Conservation (phyloP, 2,888 invertebrate species). For the Drosophila percnosoma region DNA sequence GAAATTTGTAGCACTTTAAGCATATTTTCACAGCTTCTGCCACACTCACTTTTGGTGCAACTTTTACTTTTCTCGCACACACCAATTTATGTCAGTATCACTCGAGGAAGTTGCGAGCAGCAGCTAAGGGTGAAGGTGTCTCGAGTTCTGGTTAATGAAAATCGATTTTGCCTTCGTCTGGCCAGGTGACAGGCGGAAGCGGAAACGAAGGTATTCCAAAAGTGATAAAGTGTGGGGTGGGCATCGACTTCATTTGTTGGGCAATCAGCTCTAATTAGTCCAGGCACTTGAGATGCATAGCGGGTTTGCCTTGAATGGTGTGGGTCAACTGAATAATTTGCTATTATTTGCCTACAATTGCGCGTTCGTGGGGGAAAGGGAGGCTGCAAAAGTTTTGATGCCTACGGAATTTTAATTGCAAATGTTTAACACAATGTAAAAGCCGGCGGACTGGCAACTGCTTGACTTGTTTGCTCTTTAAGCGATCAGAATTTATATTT, state of each 20-base stretch:
- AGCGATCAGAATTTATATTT: slow-evolving; percentile 19
- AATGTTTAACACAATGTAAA: slow-evolving; percentile 30
- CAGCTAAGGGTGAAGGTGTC: slow-evolving; percentile 17
- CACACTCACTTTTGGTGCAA: slow-evolving; percentile 20
- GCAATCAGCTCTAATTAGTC: slow-evolving; percentile 77
- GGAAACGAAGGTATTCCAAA: slow-evolving; percentile 2
- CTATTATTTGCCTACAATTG: slow-evolving; percentile 75
- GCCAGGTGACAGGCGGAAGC: slow-evolving; percentile 25
- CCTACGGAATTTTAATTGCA: slow-evolving; percentile 69
- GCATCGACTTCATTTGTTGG: slow-evolving; percentile 65
- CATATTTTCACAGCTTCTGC: slow-evolving; percentile 55
- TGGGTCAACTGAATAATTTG: slow-evolving; percentile 63
- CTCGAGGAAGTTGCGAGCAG: slow-evolving; percentile 47
- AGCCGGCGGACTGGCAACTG: background rate
- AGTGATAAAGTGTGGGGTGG: slow-evolving; percentile 4
- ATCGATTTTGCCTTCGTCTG: slow-evolving; percentile 56
- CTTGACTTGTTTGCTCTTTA: slow-evolving; percentile 22
- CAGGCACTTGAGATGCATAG: slow-evolving; percentile 55
- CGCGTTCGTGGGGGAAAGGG: slow-evolving; percentile 9
- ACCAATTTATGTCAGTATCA: slow-evolving; percentile 68
- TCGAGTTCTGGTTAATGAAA: slow-evolving; percentile 45
- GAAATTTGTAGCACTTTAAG: slow-evolving; percentile 50
- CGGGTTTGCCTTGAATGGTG: slow-evolving; percentile 6
- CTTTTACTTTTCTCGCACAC: slow-evolving; percentile 12
- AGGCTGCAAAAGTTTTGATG: slow-evolving; percentile 45